Conservation (phyloP, 1,140 invertebrate species). For the Hyles euphorbiae region DNA sequence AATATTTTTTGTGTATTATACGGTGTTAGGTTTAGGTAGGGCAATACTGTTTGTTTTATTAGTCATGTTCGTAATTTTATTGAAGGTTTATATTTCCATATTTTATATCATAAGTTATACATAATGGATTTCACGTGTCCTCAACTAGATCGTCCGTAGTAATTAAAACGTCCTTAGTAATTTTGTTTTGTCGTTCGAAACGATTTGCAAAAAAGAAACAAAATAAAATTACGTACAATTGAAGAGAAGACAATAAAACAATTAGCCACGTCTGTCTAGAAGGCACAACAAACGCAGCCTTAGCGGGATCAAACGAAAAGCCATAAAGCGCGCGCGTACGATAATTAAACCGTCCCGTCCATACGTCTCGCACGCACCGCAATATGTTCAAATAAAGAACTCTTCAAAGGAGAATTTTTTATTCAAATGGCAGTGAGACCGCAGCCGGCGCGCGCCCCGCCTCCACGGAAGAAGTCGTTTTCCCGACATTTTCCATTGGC, state of each 20-base stretch:
- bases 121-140: too few relatives aligned
- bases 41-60: neutral
- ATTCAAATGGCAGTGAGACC: constrained; percentile 68
- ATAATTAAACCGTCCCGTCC: constrained; percentile 1
- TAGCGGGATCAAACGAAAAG: constrained; percentile 1
- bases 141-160: too few relatives aligned
- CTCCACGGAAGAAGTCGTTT: constrained; percentile 64
- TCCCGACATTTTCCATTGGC: constrained; percentile 70
- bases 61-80: neutral
- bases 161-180: too few relatives aligned
- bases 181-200: too few relatives aligned
- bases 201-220: too few relatives aligned
- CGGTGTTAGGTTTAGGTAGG: neutral
- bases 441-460: constrained; percentile 52
- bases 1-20: neutral
- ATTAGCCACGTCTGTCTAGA: too few relatives aligned
- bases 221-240: too few relatives aligned
- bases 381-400: constrained; percentile 68
- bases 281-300: neutral
- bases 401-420: constrained; percentile 66
- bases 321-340: too few relatives aligned
- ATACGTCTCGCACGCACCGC: constrained; percentile 38
- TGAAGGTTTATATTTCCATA: too few relatives aligned
- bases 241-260: too few relatives aligned
- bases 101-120: too few relatives aligned